A percentile compares a stretch with the other conserved stretches of the same genome.
phyloP scores from a whole-genome alignment of 2,797 vertebrate genomes.

The Pteronotus mesoamericanus region DNA sequence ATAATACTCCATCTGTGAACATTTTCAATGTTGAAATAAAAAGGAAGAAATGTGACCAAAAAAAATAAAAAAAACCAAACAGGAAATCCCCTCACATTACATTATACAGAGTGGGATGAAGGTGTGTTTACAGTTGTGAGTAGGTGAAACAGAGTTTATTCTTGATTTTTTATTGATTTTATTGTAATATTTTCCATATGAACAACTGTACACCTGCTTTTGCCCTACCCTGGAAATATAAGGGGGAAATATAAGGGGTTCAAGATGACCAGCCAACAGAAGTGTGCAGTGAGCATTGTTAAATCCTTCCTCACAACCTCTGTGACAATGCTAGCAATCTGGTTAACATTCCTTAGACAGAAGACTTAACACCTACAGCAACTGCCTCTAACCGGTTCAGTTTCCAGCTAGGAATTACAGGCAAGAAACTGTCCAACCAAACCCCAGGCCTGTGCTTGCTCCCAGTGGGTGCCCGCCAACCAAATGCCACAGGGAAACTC shows the following conservation, averaged over 20 bases:
- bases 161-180: background rate
- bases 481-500: background rate
- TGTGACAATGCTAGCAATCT: background rate
- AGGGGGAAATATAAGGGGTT: background rate
- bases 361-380: background rate
- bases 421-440: background rate
- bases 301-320: background rate
- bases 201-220: background rate
- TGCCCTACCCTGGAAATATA: background rate
- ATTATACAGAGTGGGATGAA: background rate
- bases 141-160: background rate
- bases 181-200: background rate
- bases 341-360: background rate
- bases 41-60: too few species aligned
- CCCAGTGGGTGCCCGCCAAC: background rate
- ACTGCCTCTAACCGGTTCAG: background rate
- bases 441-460: background rate
- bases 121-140: background rate
- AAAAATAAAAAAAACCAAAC: too few species aligned
- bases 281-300: background rate
- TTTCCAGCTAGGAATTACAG: background rate
- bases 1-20: too few species aligned
- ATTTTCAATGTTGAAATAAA: too few species aligned
- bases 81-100: background rate
- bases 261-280: background rate